A percentile compares a stretch with the other conserved stretches of the same genome.
These are phyloP conservation scores for Siderastrea siderea DNA, from an alignment of 92 coral and sea anemone species.

Conservation along the genomic window DNA sequence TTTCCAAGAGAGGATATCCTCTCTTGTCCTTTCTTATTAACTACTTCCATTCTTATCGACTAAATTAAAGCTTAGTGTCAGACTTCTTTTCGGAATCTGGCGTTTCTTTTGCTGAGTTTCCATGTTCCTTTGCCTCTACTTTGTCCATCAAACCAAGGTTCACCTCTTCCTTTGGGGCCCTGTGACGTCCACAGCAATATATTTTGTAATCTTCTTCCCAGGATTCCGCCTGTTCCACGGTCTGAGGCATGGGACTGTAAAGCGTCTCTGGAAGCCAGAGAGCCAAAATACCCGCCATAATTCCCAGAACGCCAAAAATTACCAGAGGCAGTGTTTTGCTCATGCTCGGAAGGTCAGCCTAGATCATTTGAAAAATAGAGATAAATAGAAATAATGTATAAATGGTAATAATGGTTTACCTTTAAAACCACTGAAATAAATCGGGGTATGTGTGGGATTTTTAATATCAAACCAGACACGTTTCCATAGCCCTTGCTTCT, in stretches of 20 bases:
- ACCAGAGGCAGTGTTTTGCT: constrained; percentile 73
- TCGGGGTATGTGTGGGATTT: too few species aligned
- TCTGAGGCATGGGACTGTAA: constrained; percentile 89
- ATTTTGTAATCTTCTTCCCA: constrained; percentile 82
- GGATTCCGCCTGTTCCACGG: constrained; percentile 84
- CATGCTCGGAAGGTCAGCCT: constrained; percentile 72
- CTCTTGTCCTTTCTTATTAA: too few species aligned
- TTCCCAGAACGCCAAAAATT: constrained; percentile 82
- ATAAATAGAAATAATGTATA: too few species aligned
- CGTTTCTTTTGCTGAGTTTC: not conserved
- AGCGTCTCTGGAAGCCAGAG: constrained; percentile 90
- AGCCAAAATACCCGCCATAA: constrained; percentile 80
- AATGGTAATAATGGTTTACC: too few species aligned
- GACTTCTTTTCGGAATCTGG: not conserved
- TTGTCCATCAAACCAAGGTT: not conserved
- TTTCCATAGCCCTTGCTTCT: too few species aligned
- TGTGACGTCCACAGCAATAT: constrained; percentile 50
- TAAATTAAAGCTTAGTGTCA: constrained; percentile 8
- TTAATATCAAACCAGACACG: too few species aligned
- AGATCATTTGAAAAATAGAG: not conserved
- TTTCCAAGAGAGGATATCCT: too few species aligned
- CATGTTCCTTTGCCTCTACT: constrained; percentile 1
- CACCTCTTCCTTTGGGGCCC: not conserved
- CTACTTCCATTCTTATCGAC: not conserved
- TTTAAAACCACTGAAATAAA: too few species aligned